These are phyloP conservation scores for Callipepla squamata DNA, from an alignment of 2,113 vertebrate species.

Conservation along the genomic window DNA sequence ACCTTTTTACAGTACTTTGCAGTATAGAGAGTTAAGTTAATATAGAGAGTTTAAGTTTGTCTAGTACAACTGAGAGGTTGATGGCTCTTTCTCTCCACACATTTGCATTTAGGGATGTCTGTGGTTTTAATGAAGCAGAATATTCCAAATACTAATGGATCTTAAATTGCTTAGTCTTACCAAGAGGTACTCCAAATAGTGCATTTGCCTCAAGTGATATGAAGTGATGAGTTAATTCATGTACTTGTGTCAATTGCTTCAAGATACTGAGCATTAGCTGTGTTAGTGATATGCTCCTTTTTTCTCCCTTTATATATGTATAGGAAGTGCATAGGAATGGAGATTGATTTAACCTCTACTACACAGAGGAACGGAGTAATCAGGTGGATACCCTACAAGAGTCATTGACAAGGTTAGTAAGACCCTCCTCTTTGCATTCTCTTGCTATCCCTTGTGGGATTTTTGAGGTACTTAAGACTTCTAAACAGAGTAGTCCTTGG, in stretches of 20 bases:
- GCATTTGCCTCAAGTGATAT: conserved; percentile 63
- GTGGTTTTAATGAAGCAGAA: conserved; percentile 62
- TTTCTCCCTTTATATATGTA: background rate
- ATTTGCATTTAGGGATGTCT: conserved; percentile 50
- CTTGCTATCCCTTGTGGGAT: background rate
- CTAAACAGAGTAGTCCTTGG: background rate
- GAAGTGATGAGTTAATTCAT: conserved; percentile 69
- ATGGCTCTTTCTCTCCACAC: conserved; percentile 13
- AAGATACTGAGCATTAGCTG: conserved; percentile 62
- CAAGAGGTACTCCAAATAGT: conserved; percentile 69
- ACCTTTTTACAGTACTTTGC: background rate
- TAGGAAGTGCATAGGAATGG: background rate
- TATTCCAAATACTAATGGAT: conserved; percentile 72
- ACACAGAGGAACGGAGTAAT: background rate
- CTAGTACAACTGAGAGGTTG: conserved; percentile 16
- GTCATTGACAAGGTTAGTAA: background rate
- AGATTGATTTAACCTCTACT: background rate
- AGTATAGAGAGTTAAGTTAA: background rate
- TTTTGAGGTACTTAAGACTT: background rate
- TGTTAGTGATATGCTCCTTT: conserved; percentile 18
- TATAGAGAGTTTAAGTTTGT: conserved; percentile 12
- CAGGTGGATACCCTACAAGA: background rate
- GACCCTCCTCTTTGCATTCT: background rate
- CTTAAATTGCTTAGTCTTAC: conserved; percentile 72
- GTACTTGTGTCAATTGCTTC: conserved; percentile 69